Conservation (phyloP, 2,888 invertebrate species). For the Leucophenga maculata region DNA sequence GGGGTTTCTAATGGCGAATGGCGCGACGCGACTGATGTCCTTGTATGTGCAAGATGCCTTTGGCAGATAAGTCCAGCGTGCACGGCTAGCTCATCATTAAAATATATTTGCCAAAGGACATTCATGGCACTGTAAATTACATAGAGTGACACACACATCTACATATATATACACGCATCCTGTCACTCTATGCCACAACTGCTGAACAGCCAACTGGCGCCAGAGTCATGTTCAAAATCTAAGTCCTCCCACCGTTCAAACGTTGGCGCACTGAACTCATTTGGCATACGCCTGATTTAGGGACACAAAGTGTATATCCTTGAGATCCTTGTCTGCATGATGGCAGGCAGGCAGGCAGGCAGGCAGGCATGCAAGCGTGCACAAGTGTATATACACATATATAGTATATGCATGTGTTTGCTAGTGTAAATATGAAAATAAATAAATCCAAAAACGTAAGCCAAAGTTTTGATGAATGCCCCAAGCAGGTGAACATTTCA, state of each 20-base stretch:
- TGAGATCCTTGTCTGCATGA: slow-evolving; percentile 61
- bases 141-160: too few relatives aligned
- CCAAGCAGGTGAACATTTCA: slow-evolving; percentile 60
- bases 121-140: too few relatives aligned
- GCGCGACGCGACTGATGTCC: too few relatives aligned
- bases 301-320: slow-evolving; percentile 60
- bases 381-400: slow-evolving; percentile 18
- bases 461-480: slow-evolving; percentile 66
- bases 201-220: slow-evolving; percentile 25
- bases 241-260: neutral
- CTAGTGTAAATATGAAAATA: slow-evolving; percentile 66
- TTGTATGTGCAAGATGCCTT: slow-evolving; percentile 14
- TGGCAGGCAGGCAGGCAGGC: slow-evolving; percentile 17
- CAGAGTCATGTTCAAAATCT: neutral
- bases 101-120: slow-evolving; percentile 45
- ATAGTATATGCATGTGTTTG: slow-evolving; percentile 35
- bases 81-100: slow-evolving; percentile 53
- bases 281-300: slow-evolving; percentile 17
- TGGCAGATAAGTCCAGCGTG: slow-evolving; percentile 8
- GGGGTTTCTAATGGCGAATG: neutral
- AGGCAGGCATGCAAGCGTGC: slow-evolving; percentile 29
- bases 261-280: neutral
- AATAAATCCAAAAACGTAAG: slow-evolving; percentile 65
- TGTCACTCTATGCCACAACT: slow-evolving; percentile 32
- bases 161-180: slow-evolving; percentile 36